These are phyloP conservation scores for Barypeithes pellucidus DNA, from an alignment of 2,888 invertebrate species.

Conservation along the genomic window DNA sequence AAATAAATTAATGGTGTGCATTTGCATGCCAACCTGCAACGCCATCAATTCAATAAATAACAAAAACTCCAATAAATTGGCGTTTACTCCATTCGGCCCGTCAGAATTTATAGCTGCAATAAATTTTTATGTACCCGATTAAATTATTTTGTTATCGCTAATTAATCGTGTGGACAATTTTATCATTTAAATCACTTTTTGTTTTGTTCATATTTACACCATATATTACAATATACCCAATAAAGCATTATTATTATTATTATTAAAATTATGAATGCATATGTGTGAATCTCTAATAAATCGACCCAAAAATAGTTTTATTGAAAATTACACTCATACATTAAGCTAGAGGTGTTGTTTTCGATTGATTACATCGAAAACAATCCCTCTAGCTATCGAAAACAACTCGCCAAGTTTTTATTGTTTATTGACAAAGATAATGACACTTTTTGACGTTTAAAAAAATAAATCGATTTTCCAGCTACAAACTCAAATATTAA, in stretches of 20 bases:
- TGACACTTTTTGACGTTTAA: too few species aligned
- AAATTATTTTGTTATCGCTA: slow-evolving; percentile 28
- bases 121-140: slow-evolving; percentile 26
- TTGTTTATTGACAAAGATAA: too few species aligned
- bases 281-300: too few species aligned
- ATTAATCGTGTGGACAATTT: slow-evolving; percentile 28
- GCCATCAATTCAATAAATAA: slow-evolving; percentile 28
- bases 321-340: too few species aligned
- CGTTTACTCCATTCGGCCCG: slow-evolving; percentile 13
- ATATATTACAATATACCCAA: background rate
- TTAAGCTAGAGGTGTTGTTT: too few species aligned
- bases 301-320: too few species aligned
- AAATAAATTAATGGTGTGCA: slow-evolving; percentile 23
- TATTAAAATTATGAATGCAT: too few species aligned
- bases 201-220: background rate
- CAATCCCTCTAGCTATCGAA: too few species aligned
- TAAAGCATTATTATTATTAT: background rate
- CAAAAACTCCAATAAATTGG: slow-evolving; percentile 27
- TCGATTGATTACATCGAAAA: too few species aligned
- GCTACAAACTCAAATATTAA: too few species aligned
- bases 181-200: slow-evolving; percentile 19
- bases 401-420: too few species aligned
- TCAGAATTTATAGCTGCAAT: slow-evolving; percentile 34
- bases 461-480: too few species aligned
- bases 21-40: slow-evolving; percentile 31